Evolutionary conservation across 1,140 invertebrate genomes (phyloP), one percentile per base, ranked within the genome.

Genomic region (Sitobion miscanthi): DNA sequence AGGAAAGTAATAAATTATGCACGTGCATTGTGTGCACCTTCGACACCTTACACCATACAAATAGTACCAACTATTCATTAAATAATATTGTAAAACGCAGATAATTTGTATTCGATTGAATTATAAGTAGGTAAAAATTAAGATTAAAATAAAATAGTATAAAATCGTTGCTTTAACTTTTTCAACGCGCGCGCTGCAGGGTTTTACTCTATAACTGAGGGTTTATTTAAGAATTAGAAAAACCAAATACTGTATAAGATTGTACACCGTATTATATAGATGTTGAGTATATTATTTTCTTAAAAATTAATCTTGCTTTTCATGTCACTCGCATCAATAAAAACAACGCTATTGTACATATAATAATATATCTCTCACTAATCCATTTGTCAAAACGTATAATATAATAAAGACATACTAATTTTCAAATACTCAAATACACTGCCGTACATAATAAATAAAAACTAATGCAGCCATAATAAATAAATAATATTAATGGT

Each of bases 241-340:
- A 52, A 54, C 30, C 47, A 52, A 88, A 38, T 52, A 49, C 23
- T 45, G 4, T 14, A 42, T 11, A 11, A 42, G 21, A 82, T 30
- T 69, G 30, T n/a, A 69, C 14, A 69, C 30, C 35, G 1, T 52
- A 52, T 42, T 14, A n/a, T 8, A 49, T n/a, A 49, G 25, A n/a
- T 49, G 17, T 87, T n/a, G 17, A 49, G 9, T 52, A n/a, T 38
- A 20, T 88, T 88, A 30, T 88, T 88, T 54, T 88, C 87, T 30
- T 88, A 54, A 23, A 88, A 89, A 89, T 89, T 54, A 89, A 89
- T 89, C 88, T 57, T 89, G 35, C 49, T 42, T 89, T 89, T 89
- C 52, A 54, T 57, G 52, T 57, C 52, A 57, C 88, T 42, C 9
- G 35, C 25, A 57, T 89, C 88, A 38, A 89, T 89, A 89, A 89